phyloP scores from a whole-genome alignment of 2,888 invertebrate species.

The Ceratothoa steindachneri region DNA sequence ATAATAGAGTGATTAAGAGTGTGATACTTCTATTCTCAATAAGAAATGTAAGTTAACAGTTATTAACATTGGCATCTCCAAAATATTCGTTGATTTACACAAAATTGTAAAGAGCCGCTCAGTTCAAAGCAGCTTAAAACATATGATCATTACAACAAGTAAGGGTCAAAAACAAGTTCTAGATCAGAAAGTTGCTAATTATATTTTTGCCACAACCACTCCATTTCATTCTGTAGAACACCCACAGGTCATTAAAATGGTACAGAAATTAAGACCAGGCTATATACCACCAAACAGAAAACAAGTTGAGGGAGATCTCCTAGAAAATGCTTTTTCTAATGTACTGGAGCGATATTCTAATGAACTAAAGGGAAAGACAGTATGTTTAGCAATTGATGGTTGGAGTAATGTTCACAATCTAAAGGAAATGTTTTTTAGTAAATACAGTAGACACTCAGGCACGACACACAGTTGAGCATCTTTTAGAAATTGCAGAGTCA shows the following conservation, averaged over 20 bases:
- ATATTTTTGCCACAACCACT: neutral
- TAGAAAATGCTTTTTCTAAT: neutral
- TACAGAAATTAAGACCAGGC: neutral
- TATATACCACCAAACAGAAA: neutral
- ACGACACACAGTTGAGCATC: neutral
- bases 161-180: neutral
- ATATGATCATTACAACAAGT: no score
- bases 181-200: neutral
- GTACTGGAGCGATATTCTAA: neutral
- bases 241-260: neutral
- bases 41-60: no score
- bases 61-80: no score
- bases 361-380: neutral
- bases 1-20: no score
- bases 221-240: neutral
- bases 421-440: neutral
- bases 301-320: neutral
- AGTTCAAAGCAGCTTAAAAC: no score
- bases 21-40: no score
- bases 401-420: neutral
- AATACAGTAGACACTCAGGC: neutral
- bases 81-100: no score
- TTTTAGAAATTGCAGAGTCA: neutral
- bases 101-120: no score
- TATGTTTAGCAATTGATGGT: neutral